Evolutionary conservation across 64 coral and sea anemone species (phyloP), one percentile per base, ranked within the genome.

Genomic region (Anthopleura sola): DNA sequence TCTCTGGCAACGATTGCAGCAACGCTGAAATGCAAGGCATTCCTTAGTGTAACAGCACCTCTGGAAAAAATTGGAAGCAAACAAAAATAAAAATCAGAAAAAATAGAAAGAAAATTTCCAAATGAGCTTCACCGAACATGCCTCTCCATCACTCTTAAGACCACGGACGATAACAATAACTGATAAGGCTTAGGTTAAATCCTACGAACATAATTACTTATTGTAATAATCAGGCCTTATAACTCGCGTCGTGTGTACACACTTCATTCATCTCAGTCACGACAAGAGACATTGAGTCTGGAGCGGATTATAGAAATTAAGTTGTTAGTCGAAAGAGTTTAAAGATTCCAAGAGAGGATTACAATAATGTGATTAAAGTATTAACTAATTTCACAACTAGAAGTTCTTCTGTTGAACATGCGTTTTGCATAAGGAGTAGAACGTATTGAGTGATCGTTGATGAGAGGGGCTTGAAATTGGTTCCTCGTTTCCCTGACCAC

Each of bases 221-320:
- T 1, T n/a, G 58, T 26, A 23, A 62, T 62, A 62, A 56, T 56
- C 55, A 56, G 55, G 19, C 20, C 55, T 13, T 56, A 62, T n/a
- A 62, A 62, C 21, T 62, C 21, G 21, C 10, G 58, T 37, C 76
- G 76, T 79, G 76, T 79, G 36, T 79, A n/a, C 37, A 26, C 76
- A 79, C 36, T 48, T 79, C 76, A 79, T 79, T 44, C 44, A 79
- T 79, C 76, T 79, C 76, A 23, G 76, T 79, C 76, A 48, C 36
- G 36, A 38, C 76, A 79, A 38, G 76, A 79, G 76, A 79, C 76
- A n/a, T 16, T 19, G 17, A 44, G 76, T 79, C 76, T 79, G 44
- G 76, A 79, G 76, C 44, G 76, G 38, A 79, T 79, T 79, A 79
- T 9, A 79, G 29, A 71, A 71, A 33, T 79, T 26, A 48, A 4